Percentiles rank a stretch among this genome's conserved stretches.
Evolutionary conservation across 2,797 vertebrate genomes (phyloP).

Genomic region (Odontamblyopus lacepedii): DNA sequence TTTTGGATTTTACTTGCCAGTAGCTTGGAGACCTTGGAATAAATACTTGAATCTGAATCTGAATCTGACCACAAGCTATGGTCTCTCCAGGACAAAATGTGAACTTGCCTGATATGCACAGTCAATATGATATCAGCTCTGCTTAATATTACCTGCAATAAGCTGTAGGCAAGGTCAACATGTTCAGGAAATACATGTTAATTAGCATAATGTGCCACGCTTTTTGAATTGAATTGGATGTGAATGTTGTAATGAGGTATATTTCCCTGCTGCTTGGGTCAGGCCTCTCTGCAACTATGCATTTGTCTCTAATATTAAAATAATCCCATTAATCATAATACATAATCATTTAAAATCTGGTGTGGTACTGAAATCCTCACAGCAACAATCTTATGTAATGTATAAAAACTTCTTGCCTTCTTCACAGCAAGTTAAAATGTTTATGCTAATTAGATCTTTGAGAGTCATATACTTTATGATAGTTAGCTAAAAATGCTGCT

Average conservation of each 20-base stretch:
- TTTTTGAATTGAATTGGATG: slow-evolving; percentile 13
- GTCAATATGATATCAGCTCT: neutral
- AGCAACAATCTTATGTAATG: slow-evolving; percentile 24
- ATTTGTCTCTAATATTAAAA: slow-evolving; percentile 29
- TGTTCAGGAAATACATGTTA: slow-evolving; percentile 20
- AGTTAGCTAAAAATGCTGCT: slow-evolving; percentile 4
- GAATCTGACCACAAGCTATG: no score
- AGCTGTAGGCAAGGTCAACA: slow-evolving; percentile 16
- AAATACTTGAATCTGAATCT: no score
- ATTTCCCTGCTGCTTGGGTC: slow-evolving; percentile 12
- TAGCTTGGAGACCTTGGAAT: no score
- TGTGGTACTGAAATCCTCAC: neutral
- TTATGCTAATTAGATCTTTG: slow-evolving; percentile 8
- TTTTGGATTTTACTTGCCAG: no score
- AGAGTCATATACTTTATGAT: neutral
- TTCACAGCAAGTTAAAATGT: neutral
- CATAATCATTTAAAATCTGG: slow-evolving; percentile 14
- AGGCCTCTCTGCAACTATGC: slow-evolving; percentile 1
- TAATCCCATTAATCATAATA: slow-evolving; percentile 21
- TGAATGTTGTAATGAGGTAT: slow-evolving; percentile 14
- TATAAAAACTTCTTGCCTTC: neutral
- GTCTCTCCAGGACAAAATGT: neutral
- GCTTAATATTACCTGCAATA: neutral
- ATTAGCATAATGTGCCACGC: slow-evolving; percentile 16
- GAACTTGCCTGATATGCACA: neutral